phyloP scores from a whole-genome alignment of 2,113 vertebrate species.

The Psammodynastes pulverulentus region DNA sequence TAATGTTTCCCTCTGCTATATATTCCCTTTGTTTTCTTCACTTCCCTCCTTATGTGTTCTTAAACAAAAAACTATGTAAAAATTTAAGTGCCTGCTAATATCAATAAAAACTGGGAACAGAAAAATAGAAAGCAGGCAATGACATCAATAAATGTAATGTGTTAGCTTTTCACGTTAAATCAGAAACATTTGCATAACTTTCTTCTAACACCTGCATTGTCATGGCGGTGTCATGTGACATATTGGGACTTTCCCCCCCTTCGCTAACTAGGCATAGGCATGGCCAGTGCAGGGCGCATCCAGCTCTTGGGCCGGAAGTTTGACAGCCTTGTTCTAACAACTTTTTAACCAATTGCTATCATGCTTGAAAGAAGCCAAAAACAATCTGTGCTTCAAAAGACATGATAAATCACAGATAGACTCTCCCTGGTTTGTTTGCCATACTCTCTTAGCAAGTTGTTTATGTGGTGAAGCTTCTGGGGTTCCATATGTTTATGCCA shows the following conservation, averaged over 20 bases:
- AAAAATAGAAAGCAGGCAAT: conserved; percentile 43
- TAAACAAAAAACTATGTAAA: conserved; percentile 42
- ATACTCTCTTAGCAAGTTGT: neutral
- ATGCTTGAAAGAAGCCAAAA: neutral
- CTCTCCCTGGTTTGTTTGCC: neutral
- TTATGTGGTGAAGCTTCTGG: neutral
- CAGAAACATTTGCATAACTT: conserved; percentile 28
- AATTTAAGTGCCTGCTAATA: conserved; percentile 45
- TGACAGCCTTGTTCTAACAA: too few species aligned
- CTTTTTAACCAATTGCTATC: neutral
- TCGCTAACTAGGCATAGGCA: too few species aligned
- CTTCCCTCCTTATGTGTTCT: conserved; percentile 30
- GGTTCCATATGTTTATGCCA: neutral
- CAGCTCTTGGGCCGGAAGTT: too few species aligned
- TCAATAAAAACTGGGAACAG: conserved; percentile 59
- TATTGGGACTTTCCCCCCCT: too few species aligned
- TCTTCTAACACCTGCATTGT: neutral
- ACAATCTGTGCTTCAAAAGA: neutral
- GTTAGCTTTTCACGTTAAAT: conserved; percentile 39
- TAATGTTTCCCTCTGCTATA: conserved; percentile 32
- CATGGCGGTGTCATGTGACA: too few species aligned
- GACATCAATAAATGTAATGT: conserved; percentile 49
- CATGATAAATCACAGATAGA: neutral
- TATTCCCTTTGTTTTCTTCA: conserved; percentile 35
- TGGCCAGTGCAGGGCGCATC: too few species aligned